Evolutionary conservation across 92 coral and sea anemone species (phyloP).

Genomic region (Paramuricea clavata): DNA sequence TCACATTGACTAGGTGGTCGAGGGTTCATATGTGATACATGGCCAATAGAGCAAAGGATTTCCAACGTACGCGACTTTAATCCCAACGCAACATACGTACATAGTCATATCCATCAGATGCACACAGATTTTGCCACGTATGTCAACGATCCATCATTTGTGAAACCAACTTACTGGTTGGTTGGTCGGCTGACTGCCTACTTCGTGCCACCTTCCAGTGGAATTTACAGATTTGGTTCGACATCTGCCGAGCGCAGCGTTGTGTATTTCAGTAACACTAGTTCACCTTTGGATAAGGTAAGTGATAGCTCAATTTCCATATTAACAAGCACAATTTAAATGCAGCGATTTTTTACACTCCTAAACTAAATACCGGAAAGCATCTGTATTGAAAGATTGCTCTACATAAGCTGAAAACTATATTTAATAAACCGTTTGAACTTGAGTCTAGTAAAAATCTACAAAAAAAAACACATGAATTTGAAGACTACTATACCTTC

Average conservation of each 20-base stretch:
- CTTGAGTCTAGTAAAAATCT: no score
- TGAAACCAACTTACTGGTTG: neutral
- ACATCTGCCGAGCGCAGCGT: conserved; percentile 81
- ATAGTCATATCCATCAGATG: neutral
- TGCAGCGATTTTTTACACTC: no score
- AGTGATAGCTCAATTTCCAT: neutral
- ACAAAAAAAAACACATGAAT: no score
- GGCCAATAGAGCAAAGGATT: conserved; percentile 48
- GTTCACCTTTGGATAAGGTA: conserved; percentile 72
- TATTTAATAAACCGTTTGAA: no score
- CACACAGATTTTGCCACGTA: conserved; percentile 19
- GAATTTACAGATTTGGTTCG: conserved; percentile 77
- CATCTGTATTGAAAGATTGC: no score
- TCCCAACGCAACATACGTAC: neutral
- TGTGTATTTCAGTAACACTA: conserved; percentile 72
- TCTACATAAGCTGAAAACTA: no score
- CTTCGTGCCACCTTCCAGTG: conserved; percentile 87
- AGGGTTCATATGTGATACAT: conserved; percentile 80
- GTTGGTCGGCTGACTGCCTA: conserved; percentile 75
- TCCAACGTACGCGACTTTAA: neutral
- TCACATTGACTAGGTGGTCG: conserved; percentile 71
- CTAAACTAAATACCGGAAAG: no score
- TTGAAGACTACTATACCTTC: no score
- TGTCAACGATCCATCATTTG: neutral
- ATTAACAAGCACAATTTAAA: no score